Evolutionary conservation across 2,888 invertebrate genomes (phyloP), one percentile per base, ranked within the genome.

Genomic region (Hydraecia micacea): DNA sequence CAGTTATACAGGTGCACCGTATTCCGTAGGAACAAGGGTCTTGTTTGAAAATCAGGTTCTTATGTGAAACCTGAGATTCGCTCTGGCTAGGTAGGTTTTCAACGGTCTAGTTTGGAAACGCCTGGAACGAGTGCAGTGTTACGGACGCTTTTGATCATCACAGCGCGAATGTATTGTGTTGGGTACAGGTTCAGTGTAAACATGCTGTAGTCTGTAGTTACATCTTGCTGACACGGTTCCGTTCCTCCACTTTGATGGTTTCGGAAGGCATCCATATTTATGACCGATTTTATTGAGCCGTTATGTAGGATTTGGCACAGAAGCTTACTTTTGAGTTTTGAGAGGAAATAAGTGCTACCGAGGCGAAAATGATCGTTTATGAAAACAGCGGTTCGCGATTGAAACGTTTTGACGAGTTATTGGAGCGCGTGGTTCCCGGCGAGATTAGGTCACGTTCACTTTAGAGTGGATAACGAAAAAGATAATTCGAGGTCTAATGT

Each of bases 61-160:
- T 73, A 77, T 72, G 77, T 73, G 90, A 88, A 91, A 92, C 83
- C 75, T 80, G 85, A 90, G 88, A 91, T 88, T 87, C 79, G 80
- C 62, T 80, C 70, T 77, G 76, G 75, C 74, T 80, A 77, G 77
- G 75, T 84, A 84, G 77, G 77, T 86, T 80, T 81, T 72, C 65
- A 70, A 66, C 62, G 85, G 79, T 85, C 89, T 88, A 87, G 87
- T 88, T 91, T 85, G 82, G 76, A 77, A 88, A 85, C 76, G 68
- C 60, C 71, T 81, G 76, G 79, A 86, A 88, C 72, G 71, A 79
- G 77, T 78, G 75, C 79, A 79, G 62, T 72, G 81, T 79, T 84
- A 74, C 73, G 69, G 71, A 36, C 73, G 73, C 76, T 85, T 86
- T 77, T 88, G 81, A 86, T 85, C 79, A 81, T 83, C 79, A 73